phyloP scores from a whole-genome alignment of 2,888 invertebrate species.

The Hirudinaria manillensis region DNA sequence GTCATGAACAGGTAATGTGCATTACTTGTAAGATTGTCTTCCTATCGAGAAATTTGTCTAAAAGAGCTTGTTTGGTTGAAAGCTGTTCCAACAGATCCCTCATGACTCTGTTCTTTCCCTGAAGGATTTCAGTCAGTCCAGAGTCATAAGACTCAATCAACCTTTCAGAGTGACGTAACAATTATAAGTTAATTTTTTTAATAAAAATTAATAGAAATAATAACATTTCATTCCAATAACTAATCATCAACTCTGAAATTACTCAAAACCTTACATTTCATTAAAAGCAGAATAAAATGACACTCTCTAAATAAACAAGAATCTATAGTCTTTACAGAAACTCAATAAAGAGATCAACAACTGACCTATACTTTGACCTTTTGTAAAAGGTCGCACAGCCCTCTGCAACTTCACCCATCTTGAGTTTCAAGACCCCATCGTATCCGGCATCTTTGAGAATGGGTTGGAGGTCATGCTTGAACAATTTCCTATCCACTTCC shows the following conservation, averaged over 20 bases:
- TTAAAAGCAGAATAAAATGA: neutral
- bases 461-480: conserved; percentile 61
- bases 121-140: conserved; percentile 42
- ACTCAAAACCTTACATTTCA: no score
- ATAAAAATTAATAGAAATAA: no score
- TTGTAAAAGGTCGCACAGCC: conserved; percentile 76
- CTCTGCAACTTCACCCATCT: conserved; percentile 65
- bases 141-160: conserved; percentile 38
- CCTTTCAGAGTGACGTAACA: neutral
- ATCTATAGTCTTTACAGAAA: neutral
- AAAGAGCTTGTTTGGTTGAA: conserved; percentile 42
- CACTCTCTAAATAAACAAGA: neutral
- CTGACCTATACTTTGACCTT: conserved; percentile 63
- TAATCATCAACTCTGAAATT: no score
- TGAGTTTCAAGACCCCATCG: conserved; percentile 50
- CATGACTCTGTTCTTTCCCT: conserved; percentile 35
- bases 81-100: conserved; percentile 44
- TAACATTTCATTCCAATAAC: no score
- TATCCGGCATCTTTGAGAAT: conserved; percentile 60
- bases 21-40: conserved; percentile 44
- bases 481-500: conserved; percentile 80
- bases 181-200: conserved; percentile 7
- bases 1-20: no score
- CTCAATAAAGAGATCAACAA: neutral
- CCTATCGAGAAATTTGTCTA: conserved; percentile 43